Base-by-base conservation (phyloP, 37 sponge, comb jelly and placozoan species). In the Halisarca cf. caerulea region DNA sequence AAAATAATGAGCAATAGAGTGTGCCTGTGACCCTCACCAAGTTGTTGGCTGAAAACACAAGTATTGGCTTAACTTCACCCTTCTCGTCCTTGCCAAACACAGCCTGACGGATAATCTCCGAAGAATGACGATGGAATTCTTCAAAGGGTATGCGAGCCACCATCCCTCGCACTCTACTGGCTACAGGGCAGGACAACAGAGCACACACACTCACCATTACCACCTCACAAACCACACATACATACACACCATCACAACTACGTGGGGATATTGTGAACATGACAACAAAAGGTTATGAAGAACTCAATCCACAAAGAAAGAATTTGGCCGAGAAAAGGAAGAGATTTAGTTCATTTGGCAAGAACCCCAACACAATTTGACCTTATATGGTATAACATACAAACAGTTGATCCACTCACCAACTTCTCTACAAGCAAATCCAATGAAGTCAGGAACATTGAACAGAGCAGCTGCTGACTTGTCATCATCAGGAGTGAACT, bases 371-470 rank as follows among this genome's bases (percentile, higher is more conserved):
- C 11, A 47, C 51, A 47, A n/a, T 18, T 62, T 27, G 2, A 4
- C 17, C 34, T 18, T 28, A 2, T 3, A 30, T 17, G 4, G 35
- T 34, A 68, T 6, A 30, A 32, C 32, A 68, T 27, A 4, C 28
- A 11, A 14, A 47, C 51, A 14, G 11, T 11, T 47, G 51, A 14
- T 11, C 6, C 30, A 75, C 90, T 81, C 40, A 84, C 92, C 92
- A 34, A 96, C 87, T 82, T 96, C 92, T 36, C 96, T 58, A 58
- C 93, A 92, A 23, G 93, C 95, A 83, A 94, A 94, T 28, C 97
- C 97, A 61, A 97, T 94, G 81, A 97, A 97, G 83, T 97, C 97
- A 9, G 97, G 97, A 41, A 97, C 93, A 28, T 90, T 70, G 79
- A 97, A 97, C 35, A 97, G 66, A 51, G 86, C 88, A 2, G 81